phyloP scores from a whole-genome alignment of 2,797 vertebrate species.

The Loris lydekkerianus region DNA sequence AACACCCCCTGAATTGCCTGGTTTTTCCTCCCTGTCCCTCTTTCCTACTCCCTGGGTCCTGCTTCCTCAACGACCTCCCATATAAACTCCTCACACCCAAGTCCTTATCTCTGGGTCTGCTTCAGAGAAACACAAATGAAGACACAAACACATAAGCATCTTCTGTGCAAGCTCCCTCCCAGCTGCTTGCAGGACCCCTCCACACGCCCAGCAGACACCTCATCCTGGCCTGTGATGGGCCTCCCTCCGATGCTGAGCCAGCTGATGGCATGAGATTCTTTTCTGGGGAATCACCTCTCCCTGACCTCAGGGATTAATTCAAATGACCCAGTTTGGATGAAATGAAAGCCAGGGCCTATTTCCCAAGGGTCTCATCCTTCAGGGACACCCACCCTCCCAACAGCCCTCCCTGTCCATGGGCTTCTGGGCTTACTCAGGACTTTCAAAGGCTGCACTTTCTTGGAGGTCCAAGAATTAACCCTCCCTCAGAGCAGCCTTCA shows the following conservation, averaged over 20 bases:
- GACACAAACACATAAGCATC: rapidly evolving
- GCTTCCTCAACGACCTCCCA: neutral
- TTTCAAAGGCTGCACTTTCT: neutral
- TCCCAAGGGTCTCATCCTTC: neutral
- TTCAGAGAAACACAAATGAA: neutral
- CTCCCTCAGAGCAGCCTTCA: neutral
- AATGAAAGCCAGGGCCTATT: neutral
- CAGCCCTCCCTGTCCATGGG: neutral
- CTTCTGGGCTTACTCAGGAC: neutral
- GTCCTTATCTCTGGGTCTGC: neutral
- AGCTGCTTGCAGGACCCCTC: rapidly evolving
- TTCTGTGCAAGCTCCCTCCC: neutral
- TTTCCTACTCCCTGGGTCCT: neutral
- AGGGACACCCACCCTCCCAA: neutral
- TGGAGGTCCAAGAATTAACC: neutral
- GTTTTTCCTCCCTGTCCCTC: neutral
- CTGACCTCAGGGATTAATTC: neutral
- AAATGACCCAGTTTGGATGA: neutral
- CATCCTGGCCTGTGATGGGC: rapidly evolving
- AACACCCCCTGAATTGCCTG: neutral
- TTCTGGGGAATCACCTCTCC: neutral
- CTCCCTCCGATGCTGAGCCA: neutral
- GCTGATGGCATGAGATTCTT: neutral
- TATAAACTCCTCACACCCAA: neutral
- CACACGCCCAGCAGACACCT: rapidly evolving